phyloP scores from a whole-genome alignment of 2,113 vertebrate species.

The Anguilla japonica region DNA sequence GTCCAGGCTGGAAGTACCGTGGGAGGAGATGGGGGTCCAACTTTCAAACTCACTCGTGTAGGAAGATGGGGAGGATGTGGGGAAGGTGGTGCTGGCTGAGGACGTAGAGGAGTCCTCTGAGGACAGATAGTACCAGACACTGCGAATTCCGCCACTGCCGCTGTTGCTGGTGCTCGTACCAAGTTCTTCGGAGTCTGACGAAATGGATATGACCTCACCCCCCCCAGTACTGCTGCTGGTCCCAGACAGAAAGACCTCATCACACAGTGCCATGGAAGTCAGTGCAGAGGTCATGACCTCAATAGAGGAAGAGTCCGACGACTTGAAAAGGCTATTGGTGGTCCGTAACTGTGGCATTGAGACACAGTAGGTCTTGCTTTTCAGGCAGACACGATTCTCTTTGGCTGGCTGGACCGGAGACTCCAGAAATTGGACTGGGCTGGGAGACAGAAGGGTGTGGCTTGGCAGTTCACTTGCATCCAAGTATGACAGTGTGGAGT shows the following conservation, averaged over 20 bases:
- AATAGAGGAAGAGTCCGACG: conserved; percentile 25
- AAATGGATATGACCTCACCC: neutral
- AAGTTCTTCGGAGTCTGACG: neutral
- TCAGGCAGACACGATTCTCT: too few relatives aligned
- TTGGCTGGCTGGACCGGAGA: neutral
- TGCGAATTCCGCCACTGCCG: conserved; percentile 43
- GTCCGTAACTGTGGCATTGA: neutral
- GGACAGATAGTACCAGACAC: conserved; percentile 48
- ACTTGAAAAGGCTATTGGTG: neutral
- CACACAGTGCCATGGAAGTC: conserved; percentile 39
- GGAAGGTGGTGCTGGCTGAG: conserved; percentile 34
- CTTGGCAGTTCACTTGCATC: conserved; percentile 31
- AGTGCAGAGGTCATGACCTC: conserved; percentile 27
- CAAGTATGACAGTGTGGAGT: conserved; percentile 38
- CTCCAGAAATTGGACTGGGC: neutral
- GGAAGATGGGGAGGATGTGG: conserved; percentile 17
- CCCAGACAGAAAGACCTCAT: conserved; percentile 43
- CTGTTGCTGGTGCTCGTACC: conserved; percentile 20
- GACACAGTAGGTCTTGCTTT: neutral
- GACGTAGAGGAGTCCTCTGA: conserved; percentile 29
- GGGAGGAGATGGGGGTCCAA: conserved; percentile 1
- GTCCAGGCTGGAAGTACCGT: conserved; percentile 10
- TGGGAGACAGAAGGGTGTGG: conserved; percentile 28
- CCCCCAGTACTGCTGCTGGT: neutral
- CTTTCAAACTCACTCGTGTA: conserved; percentile 14